phyloP scores from a whole-genome alignment of 2,888 invertebrate species.

The Timandra comae region DNA sequence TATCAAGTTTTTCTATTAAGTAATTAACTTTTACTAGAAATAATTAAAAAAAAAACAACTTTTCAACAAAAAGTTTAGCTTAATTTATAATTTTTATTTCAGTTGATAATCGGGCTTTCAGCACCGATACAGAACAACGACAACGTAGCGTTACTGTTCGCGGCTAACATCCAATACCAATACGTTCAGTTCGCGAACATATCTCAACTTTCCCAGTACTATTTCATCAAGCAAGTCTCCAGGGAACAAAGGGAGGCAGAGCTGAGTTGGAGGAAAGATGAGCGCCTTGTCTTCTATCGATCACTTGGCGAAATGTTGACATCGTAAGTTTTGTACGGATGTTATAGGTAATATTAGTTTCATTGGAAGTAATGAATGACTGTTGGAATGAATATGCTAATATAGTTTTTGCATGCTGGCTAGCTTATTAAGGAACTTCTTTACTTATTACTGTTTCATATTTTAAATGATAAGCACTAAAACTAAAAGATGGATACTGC shows the following conservation, averaged over 20 bases:
- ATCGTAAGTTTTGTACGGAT: constrained; percentile 43
- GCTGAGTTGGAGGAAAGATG: constrained; percentile 39
- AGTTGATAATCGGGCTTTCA: constrained; percentile 78
- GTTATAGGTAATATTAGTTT: constrained; percentile 1
- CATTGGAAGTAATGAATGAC: no score
- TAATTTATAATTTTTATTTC: constrained; percentile 19
- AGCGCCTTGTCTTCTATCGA: constrained; percentile 54
- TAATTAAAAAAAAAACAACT: no score
- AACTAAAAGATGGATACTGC: background rate
- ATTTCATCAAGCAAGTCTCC: constrained; percentile 56
- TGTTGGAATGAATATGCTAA: no score
- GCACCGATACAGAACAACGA: constrained; percentile 75
- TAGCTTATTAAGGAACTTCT: background rate
- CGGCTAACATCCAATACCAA: constrained; percentile 81
- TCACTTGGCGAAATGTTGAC: constrained; percentile 49
- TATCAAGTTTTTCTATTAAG: no score
- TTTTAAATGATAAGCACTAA: background rate
- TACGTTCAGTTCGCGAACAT: constrained; percentile 74
- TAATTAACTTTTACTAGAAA: no score
- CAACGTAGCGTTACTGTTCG: constrained; percentile 71
- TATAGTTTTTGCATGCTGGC: no score
- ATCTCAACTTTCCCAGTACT: constrained; percentile 65
- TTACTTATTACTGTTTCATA: background rate
- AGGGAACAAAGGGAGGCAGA: constrained; percentile 56
- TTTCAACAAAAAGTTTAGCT: no score